Evolutionary conservation across 2,797 vertebrate genomes (phyloP).

Genomic region (Nasua narica): DNA sequence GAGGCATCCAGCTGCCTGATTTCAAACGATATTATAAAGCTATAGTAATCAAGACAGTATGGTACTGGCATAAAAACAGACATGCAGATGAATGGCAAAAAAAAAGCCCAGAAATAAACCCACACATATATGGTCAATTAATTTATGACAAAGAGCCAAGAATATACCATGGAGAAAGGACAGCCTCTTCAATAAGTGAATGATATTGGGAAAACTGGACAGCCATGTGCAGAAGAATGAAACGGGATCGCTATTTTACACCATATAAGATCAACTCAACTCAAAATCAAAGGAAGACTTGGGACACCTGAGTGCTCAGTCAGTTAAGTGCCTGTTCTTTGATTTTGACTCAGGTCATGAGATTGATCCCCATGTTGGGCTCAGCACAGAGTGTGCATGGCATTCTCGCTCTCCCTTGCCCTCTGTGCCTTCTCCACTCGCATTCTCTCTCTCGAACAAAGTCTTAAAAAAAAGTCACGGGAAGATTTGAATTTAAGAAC

Average conservation of each 20-base stretch:
- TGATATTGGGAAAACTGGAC: background rate
- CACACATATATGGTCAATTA: background rate
- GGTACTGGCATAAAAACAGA: background rate
- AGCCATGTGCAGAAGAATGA: background rate
- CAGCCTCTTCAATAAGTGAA: background rate
- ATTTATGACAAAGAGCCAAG: background rate
- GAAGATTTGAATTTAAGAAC: background rate
- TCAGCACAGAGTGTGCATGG: background rate
- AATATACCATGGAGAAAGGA: background rate
- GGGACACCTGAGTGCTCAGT: background rate
- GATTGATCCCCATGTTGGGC: background rate
- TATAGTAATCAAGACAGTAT: background rate
- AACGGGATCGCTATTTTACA: background rate
- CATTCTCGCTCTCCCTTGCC: background rate
- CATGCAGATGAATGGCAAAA: background rate
- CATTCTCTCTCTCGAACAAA: background rate
- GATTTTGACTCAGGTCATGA: background rate
- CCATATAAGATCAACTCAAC: background rate
- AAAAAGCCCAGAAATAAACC: background rate
- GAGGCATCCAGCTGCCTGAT: background rate
- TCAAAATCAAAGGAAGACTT: background rate
- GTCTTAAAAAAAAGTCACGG: background rate
- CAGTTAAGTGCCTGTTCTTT: background rate
- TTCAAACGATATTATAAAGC: background rate
- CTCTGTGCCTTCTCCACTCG: background rate